These are phyloP conservation scores for Gnathonemus longibarbis DNA, from an alignment of 2,113 vertebrate species.

Conservation along the genomic window DNA sequence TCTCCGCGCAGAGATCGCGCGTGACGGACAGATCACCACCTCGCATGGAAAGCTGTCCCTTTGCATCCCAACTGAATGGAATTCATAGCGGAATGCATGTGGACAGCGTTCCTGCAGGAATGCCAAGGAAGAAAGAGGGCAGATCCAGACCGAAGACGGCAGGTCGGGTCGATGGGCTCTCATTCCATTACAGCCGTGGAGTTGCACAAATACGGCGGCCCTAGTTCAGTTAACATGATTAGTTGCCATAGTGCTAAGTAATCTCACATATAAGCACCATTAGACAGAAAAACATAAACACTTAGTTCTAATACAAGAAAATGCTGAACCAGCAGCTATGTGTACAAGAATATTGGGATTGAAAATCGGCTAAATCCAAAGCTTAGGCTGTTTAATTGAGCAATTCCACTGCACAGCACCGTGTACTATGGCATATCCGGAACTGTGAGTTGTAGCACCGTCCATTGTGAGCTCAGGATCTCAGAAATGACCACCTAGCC, in stretches of 20 bases:
- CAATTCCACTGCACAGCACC: not conserved
- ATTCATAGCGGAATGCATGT: not conserved
- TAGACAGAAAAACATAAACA: not conserved
- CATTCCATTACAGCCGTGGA: not conserved
- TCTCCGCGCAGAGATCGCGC: accelerated
- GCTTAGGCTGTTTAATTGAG: not conserved
- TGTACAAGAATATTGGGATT: not conserved
- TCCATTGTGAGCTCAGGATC: not conserved
- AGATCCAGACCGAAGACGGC: not conserved
- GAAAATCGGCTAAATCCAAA: not conserved
- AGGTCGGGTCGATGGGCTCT: not conserved
- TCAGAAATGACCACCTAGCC: not conserved
- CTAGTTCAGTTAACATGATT: not conserved
- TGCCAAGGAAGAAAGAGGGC: not conserved
- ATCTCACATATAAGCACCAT: not conserved
- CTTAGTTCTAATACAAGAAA: not conserved
- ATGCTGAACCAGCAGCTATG: not conserved
- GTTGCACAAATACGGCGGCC: not conserved
- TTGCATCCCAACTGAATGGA: not conserved
- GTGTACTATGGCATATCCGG: not conserved
- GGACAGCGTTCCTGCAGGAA: not conserved
- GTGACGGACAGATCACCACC: not conserved
- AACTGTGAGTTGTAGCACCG: not conserved
- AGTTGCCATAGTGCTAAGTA: not conserved
- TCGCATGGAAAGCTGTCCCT: not conserved